Conservation (phyloP, 37 sponge, comb jelly and placozoan genomes). For the Aplysina aerophoba region DNA sequence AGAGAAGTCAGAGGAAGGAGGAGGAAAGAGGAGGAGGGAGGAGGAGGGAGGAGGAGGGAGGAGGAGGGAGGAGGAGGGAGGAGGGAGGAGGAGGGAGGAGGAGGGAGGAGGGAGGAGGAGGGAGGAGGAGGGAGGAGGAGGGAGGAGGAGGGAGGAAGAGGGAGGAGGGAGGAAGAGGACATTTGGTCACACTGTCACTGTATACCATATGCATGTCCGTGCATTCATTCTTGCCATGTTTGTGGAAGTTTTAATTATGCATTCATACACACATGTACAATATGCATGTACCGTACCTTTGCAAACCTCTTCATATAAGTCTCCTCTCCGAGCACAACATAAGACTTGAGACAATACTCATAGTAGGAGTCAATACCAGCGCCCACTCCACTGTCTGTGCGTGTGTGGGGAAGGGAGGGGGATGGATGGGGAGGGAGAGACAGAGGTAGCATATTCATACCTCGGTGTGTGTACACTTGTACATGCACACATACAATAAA, state of each 20-base stretch:
- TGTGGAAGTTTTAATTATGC: not conserved
- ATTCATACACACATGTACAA: not conserved
- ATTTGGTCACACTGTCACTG: not conserved
- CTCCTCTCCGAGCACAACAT: constrained; percentile 80
- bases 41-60: not conserved
- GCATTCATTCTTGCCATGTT: no score
- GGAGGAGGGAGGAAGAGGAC: not conserved
- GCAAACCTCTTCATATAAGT: constrained; percentile 76
- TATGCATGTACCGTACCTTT: constrained; percentile 43
- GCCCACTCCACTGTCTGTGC: constrained; percentile 75
- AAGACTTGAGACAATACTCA: constrained; percentile 95
- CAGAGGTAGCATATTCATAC: no score
- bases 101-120: no score
- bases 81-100: not conserved
- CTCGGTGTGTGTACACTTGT: no score
- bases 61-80: no score
- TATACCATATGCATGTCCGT: no score
- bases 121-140: not conserved
- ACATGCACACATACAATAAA: no score
- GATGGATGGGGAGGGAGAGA: not conserved
- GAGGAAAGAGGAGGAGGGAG: no score
- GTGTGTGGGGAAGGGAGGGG: not conserved
- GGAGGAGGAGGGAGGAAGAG: not conserved
- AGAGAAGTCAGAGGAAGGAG: not conserved
- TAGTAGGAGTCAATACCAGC: constrained; percentile 98